Conservation (phyloP, 2,113 vertebrate genomes). For the Macquaria ambigua region DNA sequence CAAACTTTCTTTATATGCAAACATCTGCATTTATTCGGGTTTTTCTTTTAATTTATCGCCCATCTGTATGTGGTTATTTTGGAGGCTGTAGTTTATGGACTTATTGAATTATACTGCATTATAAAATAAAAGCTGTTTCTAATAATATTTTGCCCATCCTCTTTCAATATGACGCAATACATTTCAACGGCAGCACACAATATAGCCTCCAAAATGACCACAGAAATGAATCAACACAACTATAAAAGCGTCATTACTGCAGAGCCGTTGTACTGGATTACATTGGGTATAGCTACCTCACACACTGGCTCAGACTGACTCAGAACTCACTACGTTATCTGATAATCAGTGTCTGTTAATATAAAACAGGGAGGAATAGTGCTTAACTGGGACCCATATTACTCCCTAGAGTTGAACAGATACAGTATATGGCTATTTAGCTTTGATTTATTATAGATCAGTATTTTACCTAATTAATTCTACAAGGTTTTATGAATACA, state of each 20-base stretch:
- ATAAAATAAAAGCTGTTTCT: not conserved
- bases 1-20: not conserved
- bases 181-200: not conserved
- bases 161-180: not conserved
- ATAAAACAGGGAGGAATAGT: not conserved
- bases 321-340: not conserved
- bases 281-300: not conserved
- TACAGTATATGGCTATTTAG: not conserved
- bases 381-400: not conserved
- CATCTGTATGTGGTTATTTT: no score
- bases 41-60: not conserved
- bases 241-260: not conserved
- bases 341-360: not conserved
- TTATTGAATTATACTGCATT: not conserved
- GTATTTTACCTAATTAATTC: conserved; percentile 21
- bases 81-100: not conserved
- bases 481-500: not conserved
- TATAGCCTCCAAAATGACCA: no score
- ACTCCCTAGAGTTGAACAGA: not conserved
- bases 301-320: not conserved
- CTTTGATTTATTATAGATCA: conserved; percentile 7
- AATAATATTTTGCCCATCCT: not conserved
- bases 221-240: not conserved
- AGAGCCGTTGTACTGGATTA: not conserved
- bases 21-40: not conserved